Conservation (phyloP, 2,888 invertebrate genomes). For the Lepidochitona cinerea region DNA sequence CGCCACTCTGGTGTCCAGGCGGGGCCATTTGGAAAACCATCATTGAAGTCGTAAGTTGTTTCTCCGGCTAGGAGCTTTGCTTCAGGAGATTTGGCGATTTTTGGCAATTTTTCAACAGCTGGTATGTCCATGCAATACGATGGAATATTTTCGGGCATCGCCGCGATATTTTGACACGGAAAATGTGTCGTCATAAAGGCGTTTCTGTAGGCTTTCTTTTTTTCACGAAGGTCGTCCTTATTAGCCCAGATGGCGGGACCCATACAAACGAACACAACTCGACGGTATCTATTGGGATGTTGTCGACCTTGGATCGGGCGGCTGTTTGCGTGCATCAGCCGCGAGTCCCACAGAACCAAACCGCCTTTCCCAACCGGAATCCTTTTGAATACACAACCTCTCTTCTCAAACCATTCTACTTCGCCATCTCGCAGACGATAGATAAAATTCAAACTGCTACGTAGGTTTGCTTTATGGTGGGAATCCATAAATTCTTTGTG, state of each 20-base stretch:
- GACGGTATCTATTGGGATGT: conserved; percentile 35
- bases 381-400: conserved; percentile 42
- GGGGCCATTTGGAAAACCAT: conserved; percentile 39
- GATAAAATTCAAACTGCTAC: conserved; percentile 29
- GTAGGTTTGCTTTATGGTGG: conserved; percentile 24
- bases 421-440: conserved; percentile 36
- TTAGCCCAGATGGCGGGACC: conserved; percentile 42
- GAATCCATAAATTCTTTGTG: conserved; percentile 34
- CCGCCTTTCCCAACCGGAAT: conserved; percentile 59
- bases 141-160: conserved; percentile 9
- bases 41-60: conserved; percentile 35
- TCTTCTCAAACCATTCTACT: conserved; percentile 38
- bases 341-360: conserved; percentile 62
- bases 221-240: conserved; percentile 26
- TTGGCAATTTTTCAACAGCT: conserved; percentile 36
- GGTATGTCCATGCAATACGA: neutral
- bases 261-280: conserved; percentile 44
- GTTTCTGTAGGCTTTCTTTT: conserved; percentile 32
- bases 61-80: conserved; percentile 38
- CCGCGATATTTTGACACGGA: conserved; percentile 31
- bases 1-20: conserved; percentile 32
- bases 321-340: conserved; percentile 59
- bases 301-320: conserved; percentile 43
- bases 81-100: conserved; percentile 42
- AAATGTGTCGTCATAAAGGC: conserved; percentile 37